Base-by-base conservation (phyloP, 2,797 vertebrate species). In the Thunnus albacares region DNA sequence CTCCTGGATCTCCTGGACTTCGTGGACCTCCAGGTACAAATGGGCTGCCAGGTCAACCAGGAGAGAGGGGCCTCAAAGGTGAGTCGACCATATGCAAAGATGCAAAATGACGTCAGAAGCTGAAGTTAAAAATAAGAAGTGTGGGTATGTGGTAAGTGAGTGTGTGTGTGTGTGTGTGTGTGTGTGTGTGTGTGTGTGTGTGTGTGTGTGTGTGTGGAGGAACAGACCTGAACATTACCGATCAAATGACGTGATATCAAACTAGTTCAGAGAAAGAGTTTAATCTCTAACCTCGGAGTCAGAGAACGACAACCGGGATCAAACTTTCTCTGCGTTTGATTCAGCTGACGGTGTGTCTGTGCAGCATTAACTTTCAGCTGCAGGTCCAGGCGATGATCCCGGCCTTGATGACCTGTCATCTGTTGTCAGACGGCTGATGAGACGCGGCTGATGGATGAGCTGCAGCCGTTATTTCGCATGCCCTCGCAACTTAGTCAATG, bases 61-160 rank as follows among this genome's bases (percentile, higher is more conserved):
- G 92, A 65, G 8, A 67, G 8, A 90, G 20, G 14, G 93, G 93
- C 26, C 26, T 12, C 33, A 85, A 73, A 79, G 92, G 93, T 93
- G 35, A 84, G 88, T 75, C 51, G 14, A 7, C 8, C 13, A 55
- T n/a, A 35, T 35, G 6, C 33, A 35, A n/a, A n/a, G 7, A 35
- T 53, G 20, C 11, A 52, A 43, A 43, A 43, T 43, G 41, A 12
- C n/a, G 18, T 30, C 5, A 30, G 28, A 30, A 30, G 28, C 28
- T 30, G n/a, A 52, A 52, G 2, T 2, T 24, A 24, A 24, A 24
- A 24, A 30, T 5, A 30, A 5, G 28, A 30, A 30, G 28, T 30
- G 28, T 30, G 28, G 4, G 24, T 24, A 24, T 24, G 24, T 24
- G 24, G 24, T 24, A 24, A 24, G 3, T 30, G 28, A 30, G 58